Percentiles rank a stretch among this genome's conserved stretches.
phyloP scores from a whole-genome alignment of 2,888 invertebrate species.

The Eudasyphora cyanicolor region DNA sequence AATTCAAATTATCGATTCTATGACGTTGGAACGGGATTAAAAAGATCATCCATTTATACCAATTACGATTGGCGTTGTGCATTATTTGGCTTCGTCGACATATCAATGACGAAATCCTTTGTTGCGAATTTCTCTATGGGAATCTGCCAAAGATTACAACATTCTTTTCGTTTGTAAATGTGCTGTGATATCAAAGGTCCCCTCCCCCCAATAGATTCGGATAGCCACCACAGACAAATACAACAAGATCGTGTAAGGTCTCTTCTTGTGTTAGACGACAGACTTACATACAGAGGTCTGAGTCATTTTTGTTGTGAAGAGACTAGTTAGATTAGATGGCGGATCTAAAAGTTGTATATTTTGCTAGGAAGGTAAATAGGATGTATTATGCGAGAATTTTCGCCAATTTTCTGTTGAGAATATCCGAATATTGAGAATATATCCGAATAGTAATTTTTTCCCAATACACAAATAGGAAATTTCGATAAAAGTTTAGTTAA shows the following conservation, averaged over 20 bases:
- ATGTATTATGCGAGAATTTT: no score
- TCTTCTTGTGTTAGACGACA: neutral
- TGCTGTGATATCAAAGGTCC: conserved; percentile 4
- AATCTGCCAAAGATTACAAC: conserved; percentile 24
- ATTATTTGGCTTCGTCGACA: neutral
- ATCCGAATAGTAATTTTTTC: no score
- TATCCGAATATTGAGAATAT: no score
- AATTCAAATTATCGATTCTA: neutral
- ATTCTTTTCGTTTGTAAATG: conserved; percentile 24
- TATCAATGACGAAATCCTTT: conserved; percentile 18
- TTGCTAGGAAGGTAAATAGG: neutral
- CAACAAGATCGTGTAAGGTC: conserved; percentile 28
- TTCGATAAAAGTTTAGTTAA: no score
- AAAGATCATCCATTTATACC: neutral
- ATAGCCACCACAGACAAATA: neutral
- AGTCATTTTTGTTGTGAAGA: conserved; percentile 7
- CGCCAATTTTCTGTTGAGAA: no score
- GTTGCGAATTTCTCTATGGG: neutral
- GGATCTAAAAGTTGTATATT: neutral
- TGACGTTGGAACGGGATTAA: neutral
- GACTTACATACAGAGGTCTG: neutral
- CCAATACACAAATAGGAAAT: no score
- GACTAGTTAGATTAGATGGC: neutral
- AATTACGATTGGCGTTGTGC: neutral
- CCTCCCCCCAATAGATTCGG: neutral